A percentile compares a stretch with the other conserved stretches of the same genome.
Conservation (phyloP, 2,797 vertebrate species). For the Toxotes lorentzi region DNA sequence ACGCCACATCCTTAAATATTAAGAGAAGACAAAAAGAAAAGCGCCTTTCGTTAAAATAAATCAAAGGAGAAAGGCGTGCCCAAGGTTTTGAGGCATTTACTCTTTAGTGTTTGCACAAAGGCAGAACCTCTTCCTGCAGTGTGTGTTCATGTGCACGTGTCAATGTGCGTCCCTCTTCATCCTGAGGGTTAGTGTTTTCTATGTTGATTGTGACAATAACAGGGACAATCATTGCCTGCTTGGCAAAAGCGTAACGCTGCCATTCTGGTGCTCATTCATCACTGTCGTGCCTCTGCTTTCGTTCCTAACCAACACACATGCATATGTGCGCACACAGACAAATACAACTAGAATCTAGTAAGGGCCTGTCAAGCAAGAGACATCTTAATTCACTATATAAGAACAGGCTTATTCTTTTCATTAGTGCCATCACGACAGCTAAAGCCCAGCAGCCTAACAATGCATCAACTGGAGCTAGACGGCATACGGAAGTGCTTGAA, state of each 20-base stretch:
- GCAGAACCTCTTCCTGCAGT: slow-evolving; percentile 12
- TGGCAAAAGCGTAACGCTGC: slow-evolving; percentile 63
- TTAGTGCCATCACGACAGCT: slow-evolving; percentile 65
- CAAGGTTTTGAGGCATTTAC: slow-evolving; percentile 21
- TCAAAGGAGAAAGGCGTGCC: slow-evolving; percentile 42
- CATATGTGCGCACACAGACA: background rate
- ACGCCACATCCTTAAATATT: slow-evolving; percentile 59
- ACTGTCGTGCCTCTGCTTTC: slow-evolving; percentile 62
- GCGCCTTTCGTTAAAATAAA: slow-evolving; percentile 47
- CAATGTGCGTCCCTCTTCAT: slow-evolving; percentile 31
- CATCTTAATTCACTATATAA: slow-evolving; percentile 71
- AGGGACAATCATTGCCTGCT: slow-evolving; percentile 67
- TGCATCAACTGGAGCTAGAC: slow-evolving; percentile 58
- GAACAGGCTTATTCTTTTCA: slow-evolving; percentile 69
- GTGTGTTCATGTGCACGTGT: background rate
- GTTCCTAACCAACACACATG: slow-evolving; percentile 36
- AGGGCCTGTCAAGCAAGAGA: slow-evolving; percentile 64
- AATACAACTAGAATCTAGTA: slow-evolving; percentile 43
- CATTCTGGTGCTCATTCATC: slow-evolving; percentile 77
- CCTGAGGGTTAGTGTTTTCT: slow-evolving; percentile 54
- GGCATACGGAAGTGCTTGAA: slow-evolving; percentile 50
- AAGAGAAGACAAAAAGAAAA: slow-evolving; percentile 37
- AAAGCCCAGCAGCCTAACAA: slow-evolving; percentile 67
- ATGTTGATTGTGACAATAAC: slow-evolving; percentile 76
- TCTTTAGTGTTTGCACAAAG: slow-evolving; percentile 10